Evolutionary conservation across 2,797 vertebrate species (phyloP).

Genomic region (Phoebastria nigripes): DNA sequence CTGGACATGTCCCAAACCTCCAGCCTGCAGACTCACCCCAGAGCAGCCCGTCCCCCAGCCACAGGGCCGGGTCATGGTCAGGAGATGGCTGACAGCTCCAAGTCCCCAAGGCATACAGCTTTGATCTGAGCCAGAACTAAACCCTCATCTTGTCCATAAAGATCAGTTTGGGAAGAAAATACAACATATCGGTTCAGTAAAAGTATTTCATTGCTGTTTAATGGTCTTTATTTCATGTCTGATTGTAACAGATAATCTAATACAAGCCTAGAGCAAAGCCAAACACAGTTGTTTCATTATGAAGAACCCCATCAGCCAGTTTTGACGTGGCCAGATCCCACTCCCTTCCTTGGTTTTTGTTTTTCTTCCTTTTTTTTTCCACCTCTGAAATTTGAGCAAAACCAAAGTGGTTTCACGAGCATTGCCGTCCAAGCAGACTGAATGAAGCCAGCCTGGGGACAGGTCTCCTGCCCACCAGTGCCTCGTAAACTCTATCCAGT

Average conservation of each 20-base stretch:
- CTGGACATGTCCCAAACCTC: not conserved
- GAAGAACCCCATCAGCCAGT: not conserved
- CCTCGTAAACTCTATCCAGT: not conserved
- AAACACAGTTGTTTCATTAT: constrained; percentile 31
- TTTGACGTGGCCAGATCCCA: not conserved
- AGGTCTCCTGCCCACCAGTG: not conserved
- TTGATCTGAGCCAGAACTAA: constrained; percentile 27
- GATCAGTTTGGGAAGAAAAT: constrained; percentile 11
- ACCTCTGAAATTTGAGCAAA: constrained; percentile 6
- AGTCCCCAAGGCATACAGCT: not conserved
- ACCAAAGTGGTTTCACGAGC: not conserved
- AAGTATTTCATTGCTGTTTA: constrained; percentile 36
- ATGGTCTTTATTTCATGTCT: not conserved
- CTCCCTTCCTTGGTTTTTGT: not conserved
- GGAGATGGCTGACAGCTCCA: not conserved
- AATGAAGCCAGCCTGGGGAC: not conserved
- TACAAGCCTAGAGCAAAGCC: constrained; percentile 9
- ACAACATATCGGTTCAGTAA: constrained; percentile 37
- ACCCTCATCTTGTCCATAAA: constrained; percentile 1
- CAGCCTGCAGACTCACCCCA: not conserved
- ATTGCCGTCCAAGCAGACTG: not conserved
- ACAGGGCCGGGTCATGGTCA: fast-evolving
- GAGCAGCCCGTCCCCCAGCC: not conserved
- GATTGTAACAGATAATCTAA: constrained; percentile 40
- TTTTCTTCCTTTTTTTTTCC: not conserved